These are phyloP conservation scores for Cetonia aurata DNA, from an alignment of 2,888 invertebrate genomes.

Conservation along the genomic window DNA sequence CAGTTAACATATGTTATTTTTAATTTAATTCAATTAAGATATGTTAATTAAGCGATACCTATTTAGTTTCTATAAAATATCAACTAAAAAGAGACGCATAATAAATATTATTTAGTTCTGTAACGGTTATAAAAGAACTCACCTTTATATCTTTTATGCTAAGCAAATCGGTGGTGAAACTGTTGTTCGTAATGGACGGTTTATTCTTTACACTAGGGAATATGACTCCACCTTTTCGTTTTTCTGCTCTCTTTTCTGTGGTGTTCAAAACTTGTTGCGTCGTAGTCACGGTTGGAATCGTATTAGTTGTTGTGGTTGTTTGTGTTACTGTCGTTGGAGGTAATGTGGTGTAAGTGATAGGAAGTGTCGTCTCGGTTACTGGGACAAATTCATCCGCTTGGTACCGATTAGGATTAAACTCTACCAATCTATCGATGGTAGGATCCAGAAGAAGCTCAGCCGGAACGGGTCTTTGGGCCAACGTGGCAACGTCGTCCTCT, in stretches of 20 bases:
- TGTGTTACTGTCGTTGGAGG: conserved; percentile 64
- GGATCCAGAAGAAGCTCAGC: conserved; percentile 82
- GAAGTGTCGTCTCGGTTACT: conserved; percentile 60
- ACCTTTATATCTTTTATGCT: conserved; percentile 88
- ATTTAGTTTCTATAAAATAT: neutral
- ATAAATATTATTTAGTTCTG: neutral
- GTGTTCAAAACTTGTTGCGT: conserved; percentile 56
- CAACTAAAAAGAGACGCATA: too few relatives aligned
- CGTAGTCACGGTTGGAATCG: conserved; percentile 52
- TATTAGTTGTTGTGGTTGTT: conserved; percentile 47
- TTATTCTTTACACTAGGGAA: conserved; percentile 94
- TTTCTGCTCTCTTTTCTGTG: conserved; percentile 67
- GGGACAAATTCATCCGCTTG: conserved; percentile 60
- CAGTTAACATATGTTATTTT: conserved; percentile 23
- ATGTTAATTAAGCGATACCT: neutral
- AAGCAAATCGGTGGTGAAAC: conserved; percentile 80
- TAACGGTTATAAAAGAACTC: conserved; percentile 61
- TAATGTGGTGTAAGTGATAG: conserved; percentile 61
- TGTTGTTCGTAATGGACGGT: conserved; percentile 82
- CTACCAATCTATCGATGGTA: conserved; percentile 83
- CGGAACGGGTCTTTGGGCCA: conserved; percentile 82
- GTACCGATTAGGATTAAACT: conserved; percentile 81
- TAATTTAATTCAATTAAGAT: conserved; percentile 26
- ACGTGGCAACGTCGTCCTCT: conserved; percentile 83
- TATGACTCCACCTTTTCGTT: conserved; percentile 85